These are phyloP conservation scores for Brachionus koreanus DNA, from an alignment of 1,140 invertebrate genomes.

Conservation along the genomic window DNA sequence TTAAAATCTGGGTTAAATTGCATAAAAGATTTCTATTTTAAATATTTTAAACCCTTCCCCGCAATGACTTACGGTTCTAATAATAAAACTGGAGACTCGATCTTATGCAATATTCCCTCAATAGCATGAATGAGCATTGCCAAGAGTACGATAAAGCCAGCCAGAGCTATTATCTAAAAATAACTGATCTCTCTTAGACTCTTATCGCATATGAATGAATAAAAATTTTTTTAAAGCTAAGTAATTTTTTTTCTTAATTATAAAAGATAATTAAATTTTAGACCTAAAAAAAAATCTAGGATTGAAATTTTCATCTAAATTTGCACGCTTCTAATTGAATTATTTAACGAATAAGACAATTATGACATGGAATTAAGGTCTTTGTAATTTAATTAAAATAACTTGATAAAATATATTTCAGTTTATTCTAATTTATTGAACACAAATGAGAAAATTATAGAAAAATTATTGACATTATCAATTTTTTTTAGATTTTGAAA, in stretches of 20 bases:
- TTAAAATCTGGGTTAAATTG: constrained; percentile 34
- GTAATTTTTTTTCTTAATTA: constrained; percentile 13
- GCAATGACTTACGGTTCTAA: constrained; percentile 2
- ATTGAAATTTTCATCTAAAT: constrained; percentile 23
- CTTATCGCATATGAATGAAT: background rate
- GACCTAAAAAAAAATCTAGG: constrained; percentile 27
- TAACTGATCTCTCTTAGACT: background rate
- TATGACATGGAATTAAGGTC: background rate
- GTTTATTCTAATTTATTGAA: background rate
- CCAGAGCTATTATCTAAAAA: constrained; percentile 19
- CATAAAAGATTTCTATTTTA: constrained; percentile 4
- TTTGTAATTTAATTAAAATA: constrained; percentile 15
- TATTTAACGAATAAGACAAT: constrained; percentile 9
- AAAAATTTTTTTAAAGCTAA: background rate
- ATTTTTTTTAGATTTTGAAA: background rate
- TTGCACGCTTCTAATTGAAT: constrained; percentile 22
- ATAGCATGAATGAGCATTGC: background rate
- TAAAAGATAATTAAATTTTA: constrained; percentile 37
- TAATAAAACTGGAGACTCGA: background rate
- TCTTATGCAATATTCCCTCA: background rate
- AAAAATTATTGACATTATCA: background rate
- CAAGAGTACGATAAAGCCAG: background rate
- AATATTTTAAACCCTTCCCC: constrained; percentile 5
- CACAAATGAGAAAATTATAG: background rate
- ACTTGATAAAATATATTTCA: background rate